Evolutionary conservation across 2,113 vertebrate genomes (phyloP).

Genomic region (Sylvia atricapilla): DNA sequence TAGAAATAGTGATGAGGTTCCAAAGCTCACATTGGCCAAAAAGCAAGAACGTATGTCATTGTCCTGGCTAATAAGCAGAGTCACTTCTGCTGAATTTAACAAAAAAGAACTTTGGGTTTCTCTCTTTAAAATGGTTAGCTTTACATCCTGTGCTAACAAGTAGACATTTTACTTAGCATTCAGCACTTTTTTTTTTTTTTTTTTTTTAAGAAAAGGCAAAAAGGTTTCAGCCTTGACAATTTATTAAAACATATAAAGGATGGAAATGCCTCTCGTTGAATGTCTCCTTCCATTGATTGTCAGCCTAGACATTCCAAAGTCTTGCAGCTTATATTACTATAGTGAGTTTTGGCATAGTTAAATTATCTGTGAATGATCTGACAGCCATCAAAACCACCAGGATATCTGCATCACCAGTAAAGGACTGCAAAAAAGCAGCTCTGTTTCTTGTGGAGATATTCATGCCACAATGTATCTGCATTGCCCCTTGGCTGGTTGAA

Average conservation of each 20-base stretch:
- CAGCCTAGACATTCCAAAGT: not conserved
- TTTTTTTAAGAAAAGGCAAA: not conserved
- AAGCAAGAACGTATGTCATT: not conserved
- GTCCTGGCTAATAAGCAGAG: not conserved
- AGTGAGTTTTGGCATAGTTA: not conserved
- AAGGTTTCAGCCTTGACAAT: not conserved
- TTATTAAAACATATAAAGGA: not conserved
- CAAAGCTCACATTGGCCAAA: not conserved
- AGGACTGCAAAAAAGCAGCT: not conserved
- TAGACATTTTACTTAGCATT: not conserved
- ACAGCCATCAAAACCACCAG: not conserved
- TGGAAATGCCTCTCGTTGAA: not conserved
- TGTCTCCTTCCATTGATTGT: not conserved
- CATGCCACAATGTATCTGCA: not conserved
- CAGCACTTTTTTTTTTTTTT: too few relatives aligned
- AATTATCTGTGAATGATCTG: not conserved
- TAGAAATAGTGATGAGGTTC: not conserved
- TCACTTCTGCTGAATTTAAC: not conserved
- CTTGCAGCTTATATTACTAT: not conserved
- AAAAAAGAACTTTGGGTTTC: not conserved
- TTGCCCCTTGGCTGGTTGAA: not conserved
- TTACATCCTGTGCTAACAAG: not conserved
- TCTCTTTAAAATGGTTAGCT: not conserved
- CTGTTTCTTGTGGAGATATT: not conserved
- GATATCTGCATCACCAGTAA: not conserved